phyloP scores from a whole-genome alignment of 2,888 invertebrate genomes.

The Alloscopus bannaensis region DNA sequence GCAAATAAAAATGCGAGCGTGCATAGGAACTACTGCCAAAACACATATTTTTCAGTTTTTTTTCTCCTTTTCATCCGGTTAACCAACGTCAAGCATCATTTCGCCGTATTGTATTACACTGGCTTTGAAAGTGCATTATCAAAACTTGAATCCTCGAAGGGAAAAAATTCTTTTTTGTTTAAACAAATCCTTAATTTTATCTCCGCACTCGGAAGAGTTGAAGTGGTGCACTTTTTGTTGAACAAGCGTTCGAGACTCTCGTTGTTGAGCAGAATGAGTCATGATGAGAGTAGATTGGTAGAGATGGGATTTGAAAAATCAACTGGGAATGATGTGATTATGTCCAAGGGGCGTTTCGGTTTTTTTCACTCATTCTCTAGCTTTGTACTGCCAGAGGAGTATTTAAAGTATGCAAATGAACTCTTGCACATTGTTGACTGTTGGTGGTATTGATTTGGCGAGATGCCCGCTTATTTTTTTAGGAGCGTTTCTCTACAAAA shows the following conservation, averaged over 20 bases:
- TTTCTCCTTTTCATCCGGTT: too few relatives aligned
- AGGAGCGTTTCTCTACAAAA: conserved; percentile 10
- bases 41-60: too few relatives aligned
- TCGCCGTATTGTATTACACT: too few relatives aligned
- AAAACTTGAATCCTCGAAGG: too few relatives aligned
- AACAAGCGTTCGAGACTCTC: background rate
- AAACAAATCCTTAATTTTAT: too few relatives aligned
- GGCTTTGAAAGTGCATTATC: too few relatives aligned
- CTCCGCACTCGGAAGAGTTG: too few relatives aligned
- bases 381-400: conserved; percentile 43
- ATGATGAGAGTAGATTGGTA: conserved; percentile 42
- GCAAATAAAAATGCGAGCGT: conserved; percentile 29
- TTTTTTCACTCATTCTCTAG: conserved; percentile 51
- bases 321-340: conserved; percentile 73
- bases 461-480: conserved; percentile 48
- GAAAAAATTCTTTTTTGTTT: too few relatives aligned
- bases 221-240: background rate
- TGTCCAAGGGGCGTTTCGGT: conserved; percentile 70
- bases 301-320: conserved; percentile 57
- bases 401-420: conserved; percentile 72
- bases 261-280: conserved; percentile 39
- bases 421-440: conserved; percentile 56
- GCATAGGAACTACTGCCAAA: background rate
- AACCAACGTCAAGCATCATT: too few relatives aligned
- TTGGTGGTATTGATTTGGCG: conserved; percentile 63